phyloP scores from a whole-genome alignment of 2,113 vertebrate species.

The Muntiacus reevesi region DNA sequence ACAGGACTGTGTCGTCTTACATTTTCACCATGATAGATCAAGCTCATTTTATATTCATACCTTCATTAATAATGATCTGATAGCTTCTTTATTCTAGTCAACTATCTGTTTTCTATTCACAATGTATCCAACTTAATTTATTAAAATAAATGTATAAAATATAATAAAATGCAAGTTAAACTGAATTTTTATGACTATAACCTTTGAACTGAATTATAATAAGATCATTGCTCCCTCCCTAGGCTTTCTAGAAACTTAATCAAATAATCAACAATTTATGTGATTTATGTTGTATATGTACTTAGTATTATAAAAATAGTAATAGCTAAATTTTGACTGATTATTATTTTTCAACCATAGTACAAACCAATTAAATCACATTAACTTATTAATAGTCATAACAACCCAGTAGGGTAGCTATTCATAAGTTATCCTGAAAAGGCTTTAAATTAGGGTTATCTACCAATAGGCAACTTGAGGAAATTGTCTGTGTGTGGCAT shows the following conservation, averaged over 20 bases:
- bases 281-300: background rate
- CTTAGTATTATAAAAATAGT: background rate
- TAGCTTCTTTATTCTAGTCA: background rate
- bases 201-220: background rate
- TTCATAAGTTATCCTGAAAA: background rate
- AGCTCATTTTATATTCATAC: background rate
- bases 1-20: background rate
- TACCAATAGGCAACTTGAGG: background rate
- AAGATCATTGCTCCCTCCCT: background rate
- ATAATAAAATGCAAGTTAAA: background rate
- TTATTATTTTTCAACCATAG: background rate
- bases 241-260: background rate
- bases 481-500: background rate
- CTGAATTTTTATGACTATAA: background rate
- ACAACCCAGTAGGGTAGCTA: background rate
- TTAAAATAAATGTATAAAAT: background rate
- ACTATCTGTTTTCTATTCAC: background rate
- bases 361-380: background rate
- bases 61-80: background rate
- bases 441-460: background rate
- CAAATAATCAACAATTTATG: conserved; percentile 12
- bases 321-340: background rate
- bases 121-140: background rate
- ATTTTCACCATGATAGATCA: background rate
- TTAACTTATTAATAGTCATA: background rate